phyloP scores from a whole-genome alignment of 2,888 invertebrate species.

The Drosophila colorata region DNA sequence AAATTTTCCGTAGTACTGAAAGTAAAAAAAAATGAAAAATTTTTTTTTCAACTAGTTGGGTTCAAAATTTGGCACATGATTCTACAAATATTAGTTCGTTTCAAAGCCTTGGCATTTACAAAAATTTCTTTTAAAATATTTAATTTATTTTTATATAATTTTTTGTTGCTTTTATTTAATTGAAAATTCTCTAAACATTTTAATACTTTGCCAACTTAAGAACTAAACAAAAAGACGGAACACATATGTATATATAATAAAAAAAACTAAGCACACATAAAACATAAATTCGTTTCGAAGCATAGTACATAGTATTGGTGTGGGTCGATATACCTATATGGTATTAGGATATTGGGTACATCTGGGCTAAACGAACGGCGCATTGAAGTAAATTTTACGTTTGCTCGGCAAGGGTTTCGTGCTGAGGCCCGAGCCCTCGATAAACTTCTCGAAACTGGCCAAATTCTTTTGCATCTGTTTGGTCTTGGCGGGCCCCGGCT shows the following conservation, averaged over 20 bases:
- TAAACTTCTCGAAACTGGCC: constrained; percentile 83
- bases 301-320: constrained; percentile 23
- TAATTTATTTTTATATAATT: constrained; percentile 17
- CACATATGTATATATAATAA: constrained; percentile 20
- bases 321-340: constrained; percentile 11
- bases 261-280: constrained; percentile 31
- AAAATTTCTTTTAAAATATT: too few relatives aligned
- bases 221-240: constrained; percentile 58
- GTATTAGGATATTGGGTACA: constrained; percentile 11
- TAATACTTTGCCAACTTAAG: constrained; percentile 61
- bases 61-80: too few relatives aligned
- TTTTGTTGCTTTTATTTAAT: constrained; percentile 46
- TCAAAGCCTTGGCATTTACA: too few relatives aligned
- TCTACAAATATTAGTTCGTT: too few relatives aligned
- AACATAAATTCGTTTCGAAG: constrained; percentile 58
- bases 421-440: constrained; percentile 82
- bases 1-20: too few relatives aligned
- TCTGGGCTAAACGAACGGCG: constrained; percentile 83
- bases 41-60: too few relatives aligned
- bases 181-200: constrained; percentile 64
- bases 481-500: constrained; percentile 44
- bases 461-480: constrained; percentile 77
- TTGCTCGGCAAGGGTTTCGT: constrained; percentile 84
- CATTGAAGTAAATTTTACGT: constrained; percentile 84
- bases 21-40: too few relatives aligned